phyloP scores from a whole-genome alignment of 2,888 invertebrate genomes.

The Eueremaeus valkanovi region DNA sequence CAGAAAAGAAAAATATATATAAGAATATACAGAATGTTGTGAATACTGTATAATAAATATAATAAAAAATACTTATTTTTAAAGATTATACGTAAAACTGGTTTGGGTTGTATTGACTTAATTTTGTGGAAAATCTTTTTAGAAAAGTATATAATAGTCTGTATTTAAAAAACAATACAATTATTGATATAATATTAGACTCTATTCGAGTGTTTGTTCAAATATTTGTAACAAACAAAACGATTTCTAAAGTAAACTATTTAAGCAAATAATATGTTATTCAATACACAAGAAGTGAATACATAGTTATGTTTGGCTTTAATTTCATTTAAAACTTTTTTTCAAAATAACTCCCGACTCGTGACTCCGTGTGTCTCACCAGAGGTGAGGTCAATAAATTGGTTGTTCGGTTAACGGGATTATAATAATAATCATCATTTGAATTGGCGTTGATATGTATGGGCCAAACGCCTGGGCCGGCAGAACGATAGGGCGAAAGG shows the following conservation, averaged over 20 bases:
- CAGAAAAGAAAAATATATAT: too few relatives aligned
- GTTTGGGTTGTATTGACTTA: neutral
- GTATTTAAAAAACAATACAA: too few relatives aligned
- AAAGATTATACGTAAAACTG: neutral
- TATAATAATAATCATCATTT: slow-evolving; percentile 18
- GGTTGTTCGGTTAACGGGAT: slow-evolving; percentile 16
- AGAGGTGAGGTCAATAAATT: neutral
- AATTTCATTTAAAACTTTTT: neutral
- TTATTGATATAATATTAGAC: too few relatives aligned
- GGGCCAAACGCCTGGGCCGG: neutral
- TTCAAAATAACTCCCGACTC: neutral
- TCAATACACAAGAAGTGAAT: neutral
- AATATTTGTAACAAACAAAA: too few relatives aligned
- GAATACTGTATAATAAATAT: neutral
- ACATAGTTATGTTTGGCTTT: too few relatives aligned
- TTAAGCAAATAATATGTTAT: neutral
- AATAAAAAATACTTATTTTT: neutral
- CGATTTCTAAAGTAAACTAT: neutral
- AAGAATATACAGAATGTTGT: too few relatives aligned
- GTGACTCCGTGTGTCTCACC: neutral
- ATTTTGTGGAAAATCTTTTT: too few relatives aligned
- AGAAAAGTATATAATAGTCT: too few relatives aligned
- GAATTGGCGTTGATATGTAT: slow-evolving; percentile 10
- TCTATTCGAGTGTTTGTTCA: neutral
- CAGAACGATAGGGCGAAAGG: neutral